These are phyloP conservation scores for Anastrepha ludens DNA, from an alignment of 1,140 invertebrate species.

Conservation along the genomic window DNA sequence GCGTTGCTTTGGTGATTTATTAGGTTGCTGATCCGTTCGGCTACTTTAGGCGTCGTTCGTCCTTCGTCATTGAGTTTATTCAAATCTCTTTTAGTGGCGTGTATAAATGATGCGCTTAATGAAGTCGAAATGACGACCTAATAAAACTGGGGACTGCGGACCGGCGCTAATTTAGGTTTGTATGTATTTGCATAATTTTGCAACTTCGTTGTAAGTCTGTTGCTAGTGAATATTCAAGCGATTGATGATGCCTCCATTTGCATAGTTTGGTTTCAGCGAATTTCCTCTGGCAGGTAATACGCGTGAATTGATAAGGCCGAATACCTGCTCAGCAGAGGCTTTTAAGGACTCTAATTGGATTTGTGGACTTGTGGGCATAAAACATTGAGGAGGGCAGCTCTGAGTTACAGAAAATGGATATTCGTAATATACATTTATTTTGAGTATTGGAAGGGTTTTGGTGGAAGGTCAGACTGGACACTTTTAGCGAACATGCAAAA, in stretches of 20 bases:
- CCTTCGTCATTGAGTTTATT: constrained; percentile 2
- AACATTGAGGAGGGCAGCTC: not conserved
- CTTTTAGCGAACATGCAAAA: constrained; percentile 13
- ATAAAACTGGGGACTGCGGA: constrained; percentile 23
- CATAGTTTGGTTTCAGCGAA: not conserved
- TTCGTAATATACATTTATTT: not conserved
- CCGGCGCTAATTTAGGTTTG: not conserved
- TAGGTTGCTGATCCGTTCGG: not conserved
- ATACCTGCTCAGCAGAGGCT: not conserved
- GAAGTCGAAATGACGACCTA: constrained; percentile 37
- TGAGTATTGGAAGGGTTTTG: not conserved
- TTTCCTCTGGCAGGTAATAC: not conserved
- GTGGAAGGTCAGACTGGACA: not conserved
- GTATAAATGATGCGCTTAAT: constrained; percentile 28
- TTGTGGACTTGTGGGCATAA: not conserved
- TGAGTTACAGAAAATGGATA: not conserved
- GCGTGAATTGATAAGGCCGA: not conserved
- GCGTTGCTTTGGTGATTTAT: constrained; percentile 33
- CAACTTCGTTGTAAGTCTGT: not conserved
- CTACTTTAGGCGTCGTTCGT: not conserved
- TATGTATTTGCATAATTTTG: constrained; percentile 44
- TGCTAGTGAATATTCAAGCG: constrained; percentile 20
- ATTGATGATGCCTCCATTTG: not conserved
- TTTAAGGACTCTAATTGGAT: not conserved
- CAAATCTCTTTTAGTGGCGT: constrained; percentile 31